phyloP scores from a whole-genome alignment of 1,140 invertebrate genomes.

The Drosophila ficusphila region DNA sequence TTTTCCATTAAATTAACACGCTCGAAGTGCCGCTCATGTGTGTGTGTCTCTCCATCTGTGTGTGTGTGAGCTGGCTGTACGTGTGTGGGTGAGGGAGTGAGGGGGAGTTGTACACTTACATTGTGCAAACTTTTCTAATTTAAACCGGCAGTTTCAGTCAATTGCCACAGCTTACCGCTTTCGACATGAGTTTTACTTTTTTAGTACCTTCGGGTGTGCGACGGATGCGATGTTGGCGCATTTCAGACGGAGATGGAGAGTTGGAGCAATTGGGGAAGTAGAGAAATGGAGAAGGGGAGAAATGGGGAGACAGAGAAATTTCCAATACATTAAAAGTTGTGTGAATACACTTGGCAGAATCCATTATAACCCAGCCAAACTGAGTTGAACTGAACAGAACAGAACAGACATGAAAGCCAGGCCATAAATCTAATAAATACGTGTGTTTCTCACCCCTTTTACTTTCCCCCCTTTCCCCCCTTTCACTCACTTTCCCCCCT shows the following conservation, averaged over 20 bases:
- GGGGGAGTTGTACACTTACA: slow-evolving; percentile 64
- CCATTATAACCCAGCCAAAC: slow-evolving; percentile 64
- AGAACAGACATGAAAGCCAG: slow-evolving; percentile 49
- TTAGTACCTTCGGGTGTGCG: slow-evolving; percentile 65
- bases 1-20: slow-evolving; percentile 80
- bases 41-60: background rate
- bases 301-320: slow-evolving; percentile 45
- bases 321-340: slow-evolving; percentile 81
- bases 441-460: slow-evolving; percentile 56
- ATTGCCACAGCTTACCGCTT: slow-evolving; percentile 80
- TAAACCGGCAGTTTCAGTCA: slow-evolving; percentile 81
- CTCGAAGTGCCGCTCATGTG: slow-evolving; percentile 49
- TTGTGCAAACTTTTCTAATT: slow-evolving; percentile 81
- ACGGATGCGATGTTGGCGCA: slow-evolving; percentile 52
- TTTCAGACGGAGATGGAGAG: slow-evolving; percentile 24
- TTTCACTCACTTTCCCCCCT: background rate
- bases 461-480: background rate
- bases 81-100: slow-evolving; percentile 12
- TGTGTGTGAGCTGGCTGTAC: background rate
- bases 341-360: slow-evolving; percentile 72
- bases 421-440: slow-evolving; percentile 82
- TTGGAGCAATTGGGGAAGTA: background rate
- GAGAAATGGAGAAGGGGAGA: slow-evolving; percentile 4
- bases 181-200: slow-evolving; percentile 81
- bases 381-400: slow-evolving; percentile 23